Conservation (phyloP, 2,113 vertebrate species). For the Antigone vipio region DNA sequence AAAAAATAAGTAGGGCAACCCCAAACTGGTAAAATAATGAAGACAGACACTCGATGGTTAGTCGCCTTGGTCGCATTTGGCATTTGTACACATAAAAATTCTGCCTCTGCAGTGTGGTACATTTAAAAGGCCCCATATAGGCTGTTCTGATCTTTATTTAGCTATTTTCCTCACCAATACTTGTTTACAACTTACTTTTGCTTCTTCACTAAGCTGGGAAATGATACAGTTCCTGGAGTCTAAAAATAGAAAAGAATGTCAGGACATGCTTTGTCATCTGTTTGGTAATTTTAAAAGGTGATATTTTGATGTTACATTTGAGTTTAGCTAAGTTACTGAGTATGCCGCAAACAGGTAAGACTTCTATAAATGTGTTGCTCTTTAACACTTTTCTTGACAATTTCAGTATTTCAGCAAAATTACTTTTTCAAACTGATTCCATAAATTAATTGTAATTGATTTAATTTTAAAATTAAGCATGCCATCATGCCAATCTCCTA, state of each 20-base stretch:
- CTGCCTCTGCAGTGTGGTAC: background rate
- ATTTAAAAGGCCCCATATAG: background rate
- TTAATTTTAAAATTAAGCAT: background rate
- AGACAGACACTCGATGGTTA: background rate
- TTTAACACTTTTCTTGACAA: background rate
- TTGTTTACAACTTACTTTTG: slow-evolving; percentile 68
- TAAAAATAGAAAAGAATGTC: slow-evolving; percentile 49
- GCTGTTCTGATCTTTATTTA: background rate
- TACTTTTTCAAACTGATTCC: background rate
- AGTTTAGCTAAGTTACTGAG: background rate
- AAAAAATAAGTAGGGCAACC: background rate
- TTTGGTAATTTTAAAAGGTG: background rate
- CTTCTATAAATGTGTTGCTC: background rate
- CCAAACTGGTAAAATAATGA: background rate
- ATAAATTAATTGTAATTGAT: background rate
- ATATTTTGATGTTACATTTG: background rate
- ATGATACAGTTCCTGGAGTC: slow-evolving; percentile 71
- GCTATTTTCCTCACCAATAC: background rate
- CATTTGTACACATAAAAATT: background rate
- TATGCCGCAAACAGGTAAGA: background rate
- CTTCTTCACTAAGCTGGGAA: slow-evolving; percentile 70
- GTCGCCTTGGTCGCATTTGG: background rate
- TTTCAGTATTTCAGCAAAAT: background rate
- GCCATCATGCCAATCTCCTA: background rate
- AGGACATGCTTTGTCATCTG: background rate